phyloP scores from a whole-genome alignment of 2,113 vertebrate species.

The Eonycteris spelaea region DNA sequence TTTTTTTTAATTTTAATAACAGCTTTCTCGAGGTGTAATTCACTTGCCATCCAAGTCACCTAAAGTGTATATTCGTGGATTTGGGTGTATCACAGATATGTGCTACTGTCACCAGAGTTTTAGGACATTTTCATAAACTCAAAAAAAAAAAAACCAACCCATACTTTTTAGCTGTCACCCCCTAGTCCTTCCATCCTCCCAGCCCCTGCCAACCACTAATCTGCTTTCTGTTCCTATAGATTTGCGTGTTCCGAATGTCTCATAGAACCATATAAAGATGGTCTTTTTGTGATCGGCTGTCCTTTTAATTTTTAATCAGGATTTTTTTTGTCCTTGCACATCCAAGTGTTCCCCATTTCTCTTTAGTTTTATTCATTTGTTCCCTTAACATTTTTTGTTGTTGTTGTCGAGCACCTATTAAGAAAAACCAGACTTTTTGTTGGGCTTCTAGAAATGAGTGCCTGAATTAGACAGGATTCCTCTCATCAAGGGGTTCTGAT shows the following conservation, averaged over 20 bases:
- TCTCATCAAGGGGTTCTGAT: background rate
- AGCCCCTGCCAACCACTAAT: background rate
- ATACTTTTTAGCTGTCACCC: background rate
- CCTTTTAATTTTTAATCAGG: background rate
- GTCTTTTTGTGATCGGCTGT: background rate
- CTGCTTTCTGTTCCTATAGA: background rate
- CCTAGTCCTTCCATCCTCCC: rapidly evolving
- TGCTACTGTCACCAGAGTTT: too few species aligned
- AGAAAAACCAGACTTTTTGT: background rate
- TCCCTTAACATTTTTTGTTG: background rate
- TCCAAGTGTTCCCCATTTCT: background rate
- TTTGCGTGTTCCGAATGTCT: background rate
- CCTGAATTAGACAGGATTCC: background rate
- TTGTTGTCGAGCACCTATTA: background rate
- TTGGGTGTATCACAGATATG: rapidly evolving
- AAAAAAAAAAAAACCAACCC: too few species aligned
- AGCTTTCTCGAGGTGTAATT: background rate
- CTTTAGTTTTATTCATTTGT: background rate
- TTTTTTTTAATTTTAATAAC: background rate
- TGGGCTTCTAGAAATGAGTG: background rate
- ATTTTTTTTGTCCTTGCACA: background rate
- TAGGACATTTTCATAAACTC: background rate
- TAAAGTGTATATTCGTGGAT: background rate
- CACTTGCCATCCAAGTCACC: background rate
- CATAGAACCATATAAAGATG: rapidly evolving